Evolutionary conservation across 53 echinoderm and acorn worm species (phyloP).

Genomic region (Arbacia lixula): DNA sequence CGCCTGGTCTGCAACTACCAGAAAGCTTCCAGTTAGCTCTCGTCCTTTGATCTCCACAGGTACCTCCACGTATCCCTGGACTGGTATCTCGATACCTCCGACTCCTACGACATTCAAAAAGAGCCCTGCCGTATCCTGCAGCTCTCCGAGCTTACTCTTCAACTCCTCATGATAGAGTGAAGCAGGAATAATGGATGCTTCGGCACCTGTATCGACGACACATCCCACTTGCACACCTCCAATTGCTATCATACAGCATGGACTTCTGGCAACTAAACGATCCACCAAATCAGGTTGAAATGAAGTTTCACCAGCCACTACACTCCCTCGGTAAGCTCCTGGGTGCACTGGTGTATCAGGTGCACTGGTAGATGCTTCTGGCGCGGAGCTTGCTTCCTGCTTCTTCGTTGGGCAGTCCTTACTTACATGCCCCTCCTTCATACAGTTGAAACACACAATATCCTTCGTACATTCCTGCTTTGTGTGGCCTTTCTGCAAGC

Average conservation of each 20-base stretch:
- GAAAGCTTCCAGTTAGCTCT: conserved; percentile 29
- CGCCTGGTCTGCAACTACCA: conserved; percentile 16
- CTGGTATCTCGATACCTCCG: conserved; percentile 12
- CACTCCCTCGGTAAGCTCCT: neutral
- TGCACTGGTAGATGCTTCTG: neutral
- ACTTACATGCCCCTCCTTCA: neutral
- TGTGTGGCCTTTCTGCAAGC: neutral
- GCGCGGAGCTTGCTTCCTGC: neutral
- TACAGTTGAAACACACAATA: conserved; percentile 13
- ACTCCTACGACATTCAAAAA: conserved; percentile 27
- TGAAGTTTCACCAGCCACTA: neutral
- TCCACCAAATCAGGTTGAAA: neutral
- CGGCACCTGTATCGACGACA: conserved; percentile 41
- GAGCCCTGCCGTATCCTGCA: neutral
- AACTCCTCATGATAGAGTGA: conserved; percentile 5
- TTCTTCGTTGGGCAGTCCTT: conserved; percentile 1
- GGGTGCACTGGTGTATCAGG: neutral
- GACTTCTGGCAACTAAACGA: conserved; percentile 24
- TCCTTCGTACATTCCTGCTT: conserved; percentile 30
- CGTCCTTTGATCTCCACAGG: conserved; percentile 10
- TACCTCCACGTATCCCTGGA: conserved; percentile 37
- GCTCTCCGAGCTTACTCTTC: neutral
- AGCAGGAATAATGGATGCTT: conserved; percentile 43
- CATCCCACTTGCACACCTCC: conserved; percentile 12
- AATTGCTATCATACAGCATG: neutral